Base-by-base conservation (phyloP, 2,113 vertebrate species). In the Nycticryphes semicollaris region DNA sequence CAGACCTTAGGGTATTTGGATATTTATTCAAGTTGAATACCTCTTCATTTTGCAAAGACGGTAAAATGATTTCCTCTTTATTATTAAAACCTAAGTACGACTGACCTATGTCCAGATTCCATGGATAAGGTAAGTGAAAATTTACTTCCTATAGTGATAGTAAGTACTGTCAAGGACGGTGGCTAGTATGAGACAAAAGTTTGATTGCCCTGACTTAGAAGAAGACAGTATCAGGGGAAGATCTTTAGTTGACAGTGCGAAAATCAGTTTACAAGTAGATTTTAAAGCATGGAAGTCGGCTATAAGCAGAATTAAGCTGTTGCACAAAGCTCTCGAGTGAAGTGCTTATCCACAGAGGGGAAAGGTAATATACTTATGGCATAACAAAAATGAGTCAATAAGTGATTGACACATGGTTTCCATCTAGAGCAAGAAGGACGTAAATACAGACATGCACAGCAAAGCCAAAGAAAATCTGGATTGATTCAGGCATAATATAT, bases 231-330 rank as follows among this genome's bases (percentile, higher is more conserved):
- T 59, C 64, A 47, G 54, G 51, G 31, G 89, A 89, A 88, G 10
- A 79, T 74, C 63, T 88, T 88, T 62, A 67, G 41, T 2, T 89
- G 89, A 69, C 21, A 68, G n/a, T 0, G 1, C 67, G 62, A 91
- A 96, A 94, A 96, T 93, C 47, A 87, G 54, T 87, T 91, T 96
- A 68, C 35, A 89, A 81, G 64, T n/a, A 95, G 39, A 89, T 84
- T 94, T 92, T 93, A 86, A 94, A 94, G 25, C 22, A 53, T 94
- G 25, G 54, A 83, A 59, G 23, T 84, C 78, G 68, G 28, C 35
- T 89, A 62, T 41, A 43, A 93, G 22, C 12, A 75, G 76, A 94
- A 90, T 77, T 80, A 88, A 84, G 25, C 31, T 78, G 17, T 77
- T 89, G 41, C n/a, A 76, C 67, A 75, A 89, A 94, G 41, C 41